Percentiles rank a stretch among this genome's conserved stretches.
Evolutionary conservation across 2,888 invertebrate species (phyloP).

Genomic region (Pachycephus smyrnensis): DNA sequence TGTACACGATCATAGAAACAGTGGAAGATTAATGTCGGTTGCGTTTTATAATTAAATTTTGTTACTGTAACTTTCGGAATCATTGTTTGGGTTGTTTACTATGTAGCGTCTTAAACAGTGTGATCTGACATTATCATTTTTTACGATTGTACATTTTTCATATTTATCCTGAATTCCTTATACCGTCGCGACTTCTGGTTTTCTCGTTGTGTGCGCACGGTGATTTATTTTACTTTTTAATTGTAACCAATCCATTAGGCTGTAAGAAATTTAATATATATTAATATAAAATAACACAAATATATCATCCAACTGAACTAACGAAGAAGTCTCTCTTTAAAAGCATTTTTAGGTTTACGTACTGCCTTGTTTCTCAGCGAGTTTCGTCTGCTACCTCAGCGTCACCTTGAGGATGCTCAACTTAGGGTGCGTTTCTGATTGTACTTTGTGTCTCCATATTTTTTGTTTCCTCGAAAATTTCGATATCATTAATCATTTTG

Average conservation of each 20-base stretch:
- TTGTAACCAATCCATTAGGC: constrained; percentile 49
- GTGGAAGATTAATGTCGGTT: neutral
- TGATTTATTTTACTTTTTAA: constrained; percentile 31
- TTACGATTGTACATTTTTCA: constrained; percentile 23
- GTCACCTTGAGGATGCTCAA: neutral
- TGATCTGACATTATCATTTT: constrained; percentile 29
- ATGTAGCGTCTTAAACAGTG: constrained; percentile 19
- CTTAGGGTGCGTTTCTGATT: neutral
- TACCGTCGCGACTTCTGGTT: neutral
- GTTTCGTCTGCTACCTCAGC: neutral
- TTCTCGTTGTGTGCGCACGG: neutral
- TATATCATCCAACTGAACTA: constrained; percentile 45
- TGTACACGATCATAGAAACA: neutral
- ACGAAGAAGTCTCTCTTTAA: neutral
- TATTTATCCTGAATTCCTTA: constrained; percentile 17
- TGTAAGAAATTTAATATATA: constrained; percentile 60
- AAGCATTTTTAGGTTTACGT: neutral
- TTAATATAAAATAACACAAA: constrained; percentile 42
- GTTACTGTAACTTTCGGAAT: neutral
- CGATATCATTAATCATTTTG: neutral
- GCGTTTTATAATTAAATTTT: neutral
- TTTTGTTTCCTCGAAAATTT: neutral
- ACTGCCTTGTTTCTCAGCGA: neutral
- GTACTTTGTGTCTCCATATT: neutral
- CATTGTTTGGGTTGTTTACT: neutral